These are phyloP conservation scores for Heliconius aoede DNA, from an alignment of 2,888 invertebrate species.

Conservation along the genomic window DNA sequence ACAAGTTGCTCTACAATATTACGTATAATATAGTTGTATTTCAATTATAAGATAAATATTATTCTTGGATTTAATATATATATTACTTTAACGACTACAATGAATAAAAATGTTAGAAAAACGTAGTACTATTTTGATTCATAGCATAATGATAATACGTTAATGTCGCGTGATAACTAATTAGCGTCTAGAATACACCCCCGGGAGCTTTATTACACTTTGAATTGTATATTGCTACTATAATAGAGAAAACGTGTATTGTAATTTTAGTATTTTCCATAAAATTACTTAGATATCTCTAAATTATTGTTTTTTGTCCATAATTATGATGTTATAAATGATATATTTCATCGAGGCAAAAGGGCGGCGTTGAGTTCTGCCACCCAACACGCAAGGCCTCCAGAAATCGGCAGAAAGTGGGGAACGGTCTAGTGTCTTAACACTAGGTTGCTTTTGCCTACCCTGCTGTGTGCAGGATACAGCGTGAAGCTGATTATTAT, in stretches of 20 bases:
- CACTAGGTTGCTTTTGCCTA: too few relatives aligned
- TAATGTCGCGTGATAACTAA: constrained; percentile 22
- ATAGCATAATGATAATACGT: constrained; percentile 18
- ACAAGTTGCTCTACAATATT: too few relatives aligned
- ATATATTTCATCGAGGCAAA: too few relatives aligned
- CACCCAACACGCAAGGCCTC: too few relatives aligned
- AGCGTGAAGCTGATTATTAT: too few relatives aligned
- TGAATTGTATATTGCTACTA: background rate
- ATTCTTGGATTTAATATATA: background rate
- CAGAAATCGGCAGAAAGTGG: too few relatives aligned
- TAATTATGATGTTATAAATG: too few relatives aligned
- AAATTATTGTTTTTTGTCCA: background rate
- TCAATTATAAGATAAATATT: too few relatives aligned
- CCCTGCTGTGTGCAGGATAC: too few relatives aligned
- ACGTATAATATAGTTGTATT: too few relatives aligned
- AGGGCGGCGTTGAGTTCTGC: too few relatives aligned
- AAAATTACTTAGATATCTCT: background rate
- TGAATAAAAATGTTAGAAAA: background rate
- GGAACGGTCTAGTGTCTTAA: too few relatives aligned
- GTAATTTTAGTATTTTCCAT: background rate
- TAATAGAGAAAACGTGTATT: background rate
- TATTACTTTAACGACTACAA: background rate
- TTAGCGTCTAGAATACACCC: constrained; percentile 3
- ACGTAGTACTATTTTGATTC: constrained; percentile 7
- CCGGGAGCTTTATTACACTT: constrained; percentile 15